Evolutionary conservation across 1,140 invertebrate genomes (phyloP), one percentile per base, ranked within the genome.

Genomic region (Drosophila melanica): DNA sequence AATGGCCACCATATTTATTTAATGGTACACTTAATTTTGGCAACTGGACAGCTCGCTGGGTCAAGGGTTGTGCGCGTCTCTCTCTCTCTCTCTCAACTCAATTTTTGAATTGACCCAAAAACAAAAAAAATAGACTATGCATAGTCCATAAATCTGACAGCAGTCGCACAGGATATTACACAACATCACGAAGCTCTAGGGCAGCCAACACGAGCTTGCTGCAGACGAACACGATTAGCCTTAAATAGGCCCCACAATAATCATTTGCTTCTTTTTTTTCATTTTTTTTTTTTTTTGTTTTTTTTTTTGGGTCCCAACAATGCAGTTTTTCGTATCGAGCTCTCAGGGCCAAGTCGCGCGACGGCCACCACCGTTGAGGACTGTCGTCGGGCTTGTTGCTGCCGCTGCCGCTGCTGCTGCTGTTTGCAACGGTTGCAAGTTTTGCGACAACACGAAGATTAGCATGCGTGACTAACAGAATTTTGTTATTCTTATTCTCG

Each of bases 401-500:
- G 75, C 23, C 30, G 64, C 14, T 69, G 62, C 41, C 57, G 70
- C 33, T 70, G 72, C 50, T 72, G 73, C 73, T 74, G 71, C 73
- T 66, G 76, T 65, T 70, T 59, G 59, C 72, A 64, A 81, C 79
- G 72, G 82, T 81, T 85, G 81, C 81, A 69, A 75, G 70, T 81
- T 81, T 89, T 77, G 85, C 81, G 84, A 87, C 80, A 89, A 89
- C 84, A 89, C 84, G 85, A 89, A 89, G 84, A 89, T 89, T 89
- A 90, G 84, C 84, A 89, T 89, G 85, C 84, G 84, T 89, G 84
- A 89, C 84, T 90, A 90, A 89, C 84, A 85, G 80, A 89, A 89
- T 89, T 90, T 90, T 89, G 84, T 89, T 89, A 77, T 89, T 84
- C 60, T 35, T 27, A 70, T 77, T 39, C 9, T 18, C 35, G n/a